Evolutionary conservation across 2,113 vertebrate species (phyloP), one percentile per base, ranked within the genome.

Genomic region (Coturnix japonica): DNA sequence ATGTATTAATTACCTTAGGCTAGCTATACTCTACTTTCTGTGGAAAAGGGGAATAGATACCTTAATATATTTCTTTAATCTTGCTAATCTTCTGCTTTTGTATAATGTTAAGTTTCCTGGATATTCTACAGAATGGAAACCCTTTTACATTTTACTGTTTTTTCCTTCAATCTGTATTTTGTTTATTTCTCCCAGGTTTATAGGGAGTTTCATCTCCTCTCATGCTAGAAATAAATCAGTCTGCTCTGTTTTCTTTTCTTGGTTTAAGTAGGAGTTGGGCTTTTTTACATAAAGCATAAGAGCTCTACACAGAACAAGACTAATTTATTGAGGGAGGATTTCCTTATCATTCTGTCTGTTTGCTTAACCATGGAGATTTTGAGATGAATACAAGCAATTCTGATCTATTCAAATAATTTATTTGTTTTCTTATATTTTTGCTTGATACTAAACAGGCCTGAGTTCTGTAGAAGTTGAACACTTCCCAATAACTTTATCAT

Each of bases 151-250:
- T 90, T 93, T 90, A 64, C 37, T 88, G 22, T 41, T 88, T 88
- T 82, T 95, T 90, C 61, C 65, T 83, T 51, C 74, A 63, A 57
- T 39, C 11, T 81, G 37, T 79, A 57, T 81, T 90, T 86, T 47
- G 33, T 89, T 85, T 72, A 65, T n/a, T 54, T 84, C 37, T 73
- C 44, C 30, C n/a, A 75, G n/a, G 31, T 67, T 91, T 89, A 54
- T 54, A 90, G 41, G 33, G 63, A 81, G 33, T 46, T 49, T 81
- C 33, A 61, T 41, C 59, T 90, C 15, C 47, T 53, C 65, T 81
- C 47, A 75, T 84, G 66, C 57, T 70, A 91, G 70, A 84, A 91
- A 91, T 87, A 89, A 90, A 89, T 90, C 70, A 81, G 31, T 75
- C n/a, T 90, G 75, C 78, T 94, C 73, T 90, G 37, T 88, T 95